Percentiles rank a stretch among this genome's conserved stretches.
These are phyloP conservation scores for Caranx ignobilis DNA, from an alignment of 2,113 vertebrate genomes.

Conservation along the genomic window DNA sequence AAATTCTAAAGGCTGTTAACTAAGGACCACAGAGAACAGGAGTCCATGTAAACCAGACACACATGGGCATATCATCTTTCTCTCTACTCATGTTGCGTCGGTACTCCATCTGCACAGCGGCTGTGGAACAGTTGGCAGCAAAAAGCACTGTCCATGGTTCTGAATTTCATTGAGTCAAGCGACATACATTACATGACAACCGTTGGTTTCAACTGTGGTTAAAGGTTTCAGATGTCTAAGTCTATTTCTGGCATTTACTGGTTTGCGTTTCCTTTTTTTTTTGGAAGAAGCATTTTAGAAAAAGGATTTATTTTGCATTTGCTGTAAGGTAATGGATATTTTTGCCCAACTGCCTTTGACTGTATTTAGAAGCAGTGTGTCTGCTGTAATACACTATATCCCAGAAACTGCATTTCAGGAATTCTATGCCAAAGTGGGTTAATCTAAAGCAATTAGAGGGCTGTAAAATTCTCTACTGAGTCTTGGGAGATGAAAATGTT, in stretches of 20 bases:
- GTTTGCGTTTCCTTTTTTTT: not conserved
- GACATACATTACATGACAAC: constrained; percentile 37
- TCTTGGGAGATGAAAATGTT: constrained; percentile 65
- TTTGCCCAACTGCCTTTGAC: not conserved
- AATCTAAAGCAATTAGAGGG: constrained; percentile 73
- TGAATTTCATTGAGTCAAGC: constrained; percentile 55
- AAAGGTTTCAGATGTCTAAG: not conserved
- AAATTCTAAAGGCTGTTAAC: constrained; percentile 25
- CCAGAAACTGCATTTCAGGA: constrained; percentile 53
- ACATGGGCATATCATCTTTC: constrained; percentile 6
- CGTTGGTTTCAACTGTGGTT: constrained; percentile 29
- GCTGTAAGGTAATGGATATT: constrained; percentile 13
- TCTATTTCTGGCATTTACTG: constrained; percentile 15
- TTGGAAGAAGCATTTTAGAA: constrained; percentile 11
- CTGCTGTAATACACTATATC: constrained; percentile 23
- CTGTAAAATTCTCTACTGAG: constrained; percentile 51
- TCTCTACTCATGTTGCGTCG: not conserved
- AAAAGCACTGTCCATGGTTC: constrained; percentile 55
- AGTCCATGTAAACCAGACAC: constrained; percentile 22
- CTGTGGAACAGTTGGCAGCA: constrained; percentile 37
- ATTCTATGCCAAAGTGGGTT: constrained; percentile 66
- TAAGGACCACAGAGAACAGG: constrained; percentile 16
- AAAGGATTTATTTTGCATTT: constrained; percentile 8
- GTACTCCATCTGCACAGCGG: constrained; percentile 35
- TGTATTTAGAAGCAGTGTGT: constrained; percentile 15